These are phyloP conservation scores for Cheilosia grossa DNA, from an alignment of 2,888 invertebrate species.

Conservation along the genomic window DNA sequence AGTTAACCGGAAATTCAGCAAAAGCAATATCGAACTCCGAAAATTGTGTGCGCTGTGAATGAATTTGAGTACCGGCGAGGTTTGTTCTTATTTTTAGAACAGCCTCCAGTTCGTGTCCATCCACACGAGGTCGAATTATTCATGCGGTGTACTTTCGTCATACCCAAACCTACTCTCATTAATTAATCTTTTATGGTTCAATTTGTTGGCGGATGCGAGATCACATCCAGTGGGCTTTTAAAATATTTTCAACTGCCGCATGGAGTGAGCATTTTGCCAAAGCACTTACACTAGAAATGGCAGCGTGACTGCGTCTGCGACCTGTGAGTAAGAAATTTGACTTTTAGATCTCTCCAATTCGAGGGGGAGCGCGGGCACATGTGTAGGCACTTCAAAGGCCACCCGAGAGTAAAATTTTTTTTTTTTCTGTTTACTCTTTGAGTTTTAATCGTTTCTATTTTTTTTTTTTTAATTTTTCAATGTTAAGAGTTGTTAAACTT, in stretches of 20 bases:
- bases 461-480: constrained; percentile 3
- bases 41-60: constrained; percentile 12
- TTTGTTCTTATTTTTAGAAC: constrained; percentile 28
- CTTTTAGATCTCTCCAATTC: constrained; percentile 28
- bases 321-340: constrained; percentile 17
- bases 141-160: constrained; percentile 23
- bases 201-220: not conserved
- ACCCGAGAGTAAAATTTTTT: constrained; percentile 10
- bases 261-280: not conserved
- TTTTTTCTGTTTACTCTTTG: constrained; percentile 1
- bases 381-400: constrained; percentile 18
- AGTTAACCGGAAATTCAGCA: constrained; percentile 55
- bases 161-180: constrained; percentile 26
- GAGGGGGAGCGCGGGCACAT: not conserved
- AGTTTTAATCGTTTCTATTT: not conserved
- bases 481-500: constrained; percentile 12
- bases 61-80: not conserved
- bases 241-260: constrained; percentile 3
- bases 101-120: constrained; percentile 16
- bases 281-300: constrained; percentile 6
- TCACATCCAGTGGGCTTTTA: constrained; percentile 17
- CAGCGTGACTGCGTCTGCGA: not conserved
- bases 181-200: constrained; percentile 66
- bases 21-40: constrained; percentile 24
- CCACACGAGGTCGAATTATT: constrained; percentile 55